Conservation (phyloP, 2,113 vertebrate species). For the Platanista minor region DNA sequence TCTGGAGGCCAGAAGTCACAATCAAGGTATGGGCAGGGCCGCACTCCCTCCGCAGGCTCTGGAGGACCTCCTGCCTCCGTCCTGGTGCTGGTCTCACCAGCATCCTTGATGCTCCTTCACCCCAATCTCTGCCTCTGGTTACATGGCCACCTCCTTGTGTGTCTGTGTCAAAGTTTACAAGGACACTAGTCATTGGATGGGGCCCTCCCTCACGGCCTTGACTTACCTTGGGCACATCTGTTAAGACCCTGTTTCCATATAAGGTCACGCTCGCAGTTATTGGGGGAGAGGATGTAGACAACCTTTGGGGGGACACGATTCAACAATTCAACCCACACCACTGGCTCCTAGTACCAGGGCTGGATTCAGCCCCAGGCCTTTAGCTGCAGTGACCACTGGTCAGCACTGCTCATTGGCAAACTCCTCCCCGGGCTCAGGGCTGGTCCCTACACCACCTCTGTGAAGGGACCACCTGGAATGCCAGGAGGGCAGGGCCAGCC, state of each 20-base stretch:
- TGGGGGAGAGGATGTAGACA: neutral
- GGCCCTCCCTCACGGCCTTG: neutral
- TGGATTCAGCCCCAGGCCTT: neutral
- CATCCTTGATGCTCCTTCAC: neutral
- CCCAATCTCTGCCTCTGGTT: fast-evolving
- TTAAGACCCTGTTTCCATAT: neutral
- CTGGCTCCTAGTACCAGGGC: neutral
- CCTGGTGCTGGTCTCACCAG: neutral
- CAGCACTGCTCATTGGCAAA: neutral
- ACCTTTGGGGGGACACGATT: neutral
- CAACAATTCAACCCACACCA: fast-evolving
- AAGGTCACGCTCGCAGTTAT: fast-evolving
- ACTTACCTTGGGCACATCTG: neutral
- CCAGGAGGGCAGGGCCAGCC: too few species aligned
- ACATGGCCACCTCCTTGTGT: fast-evolving
- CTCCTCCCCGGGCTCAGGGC: too few species aligned
- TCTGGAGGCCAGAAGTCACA: too few species aligned
- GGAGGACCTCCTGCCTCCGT: neutral
- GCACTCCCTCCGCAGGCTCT: neutral
- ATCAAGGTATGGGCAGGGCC: neutral
- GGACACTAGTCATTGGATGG: neutral
- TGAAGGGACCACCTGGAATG: neutral
- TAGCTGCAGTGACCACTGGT: neutral
- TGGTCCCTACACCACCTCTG: fast-evolving
- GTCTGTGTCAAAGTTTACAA: neutral